Evolutionary conservation across 2,797 vertebrate species (phyloP), one percentile per base, ranked within the genome.

Genomic region (Vireo griseus): DNA sequence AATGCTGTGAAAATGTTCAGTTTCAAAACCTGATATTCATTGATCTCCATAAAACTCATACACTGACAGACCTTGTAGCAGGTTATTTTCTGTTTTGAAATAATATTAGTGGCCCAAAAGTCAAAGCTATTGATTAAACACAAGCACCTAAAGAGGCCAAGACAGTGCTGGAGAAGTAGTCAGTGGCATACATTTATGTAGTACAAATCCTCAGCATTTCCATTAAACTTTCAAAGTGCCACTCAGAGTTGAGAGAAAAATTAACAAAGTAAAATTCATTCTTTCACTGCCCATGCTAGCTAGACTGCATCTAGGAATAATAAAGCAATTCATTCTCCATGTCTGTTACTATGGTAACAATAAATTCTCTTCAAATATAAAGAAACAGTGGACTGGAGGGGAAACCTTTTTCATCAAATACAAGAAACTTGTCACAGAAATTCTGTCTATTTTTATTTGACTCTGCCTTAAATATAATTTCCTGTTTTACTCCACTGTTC

Each of bases 311-410:
- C 57, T 61, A 87, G 57, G 39, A 92, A 91, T 67, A 83, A 82
- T 63, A 71, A 83, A 91, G 50, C 22, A 45, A 71, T 76, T 87
- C 48, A 19, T 13, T 35, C 50, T 86, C 47, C 26, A 44, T 3
- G 1, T n/a, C 66, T 37, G 90, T 96, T 88, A 84, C 91, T 88
- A 90, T 81, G 51, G 82, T 51, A 94, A 92, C 91, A 68, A 45
- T 90, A 93, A 71, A 86, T 92, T 92, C 54, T 31, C 22, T 59
- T 88, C 73, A 78, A 90, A 74, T 75, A 61, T 47, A 81, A 26
- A 81, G 83, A 88, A 96, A 58, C 29, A 47, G 13, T 5, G 3
- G 57, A 86, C 61, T 52, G 69, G 55, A 65, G 25, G 14, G 31
- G 11, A 81, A 86, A 62, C 16, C 80, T 77, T 92, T 90, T 86